Evolutionary conservation across 2,888 invertebrate species (phyloP), one percentile per base, ranked within the genome.

Genomic region (Euzetes globulus): DNA sequence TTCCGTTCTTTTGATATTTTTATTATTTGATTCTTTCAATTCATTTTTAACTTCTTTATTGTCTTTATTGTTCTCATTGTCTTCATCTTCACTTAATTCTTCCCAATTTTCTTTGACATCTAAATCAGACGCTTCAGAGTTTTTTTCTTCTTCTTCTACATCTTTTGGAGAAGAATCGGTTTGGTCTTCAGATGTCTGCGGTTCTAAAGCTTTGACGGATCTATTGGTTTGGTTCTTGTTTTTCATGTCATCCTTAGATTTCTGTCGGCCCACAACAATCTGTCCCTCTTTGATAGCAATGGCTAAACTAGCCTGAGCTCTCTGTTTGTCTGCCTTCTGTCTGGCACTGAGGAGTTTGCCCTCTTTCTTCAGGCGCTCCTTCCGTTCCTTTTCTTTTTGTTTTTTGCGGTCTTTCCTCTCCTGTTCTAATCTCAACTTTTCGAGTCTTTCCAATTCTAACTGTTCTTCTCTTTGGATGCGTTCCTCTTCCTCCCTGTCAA

Each of bases 331-430:
- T 78, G 91, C 91, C 82, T 93, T 95, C 82, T 99, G 95, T 83
- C 95, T 95, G 0, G 92, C 89, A 1, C 95, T 95, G 75, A 97
- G 84, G 45, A 94, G 85, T 84, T 94, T 97, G 2, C 98, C 98
- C 84, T 97, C 97, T n/a, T 92, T 92, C 83, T 97, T 97, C 79
- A 94, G 86, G 81, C 93, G 87, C 80, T 94, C 94, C 83, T 92
- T 94, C 71, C 91, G 87, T 81, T 95, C 95, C 81, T 93, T 94
- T 84, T 95, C 93, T 81, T 92, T 92, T 80, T 90, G 90, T 82
- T 94, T 97, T 82, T 90, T 93, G 81, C 88, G 88, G 78, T 92
- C 92, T 81, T 91, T 94, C 77, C 87, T 86, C 82, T 97, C 96
- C 80, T 92, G 90, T 82, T 96, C 96, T 77, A 91, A 83, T 75